These are phyloP conservation scores for Sebastes iracundus DNA, from an alignment of 2,797 vertebrate species.

Conservation along the genomic window DNA sequence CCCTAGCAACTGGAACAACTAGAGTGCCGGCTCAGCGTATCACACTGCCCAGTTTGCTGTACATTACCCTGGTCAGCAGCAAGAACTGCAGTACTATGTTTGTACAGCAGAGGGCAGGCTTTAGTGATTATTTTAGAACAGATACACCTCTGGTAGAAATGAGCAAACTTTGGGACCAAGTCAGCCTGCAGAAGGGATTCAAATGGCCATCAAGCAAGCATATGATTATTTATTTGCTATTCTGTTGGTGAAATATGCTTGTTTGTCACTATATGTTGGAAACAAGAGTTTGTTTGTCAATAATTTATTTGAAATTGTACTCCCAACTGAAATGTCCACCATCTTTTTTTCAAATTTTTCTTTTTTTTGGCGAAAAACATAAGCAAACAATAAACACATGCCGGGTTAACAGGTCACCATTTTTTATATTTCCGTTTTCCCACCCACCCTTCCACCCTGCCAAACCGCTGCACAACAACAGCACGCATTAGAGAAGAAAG, in stretches of 20 bases:
- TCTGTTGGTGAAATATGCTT: not conserved
- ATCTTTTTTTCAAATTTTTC: too few species aligned
- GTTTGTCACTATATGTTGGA: too few species aligned
- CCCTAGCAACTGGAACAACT: constrained; percentile 48
- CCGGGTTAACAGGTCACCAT: too few species aligned
- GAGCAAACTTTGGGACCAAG: not conserved
- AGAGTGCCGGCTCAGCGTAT: constrained; percentile 63
- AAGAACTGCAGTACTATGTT: constrained; percentile 12
- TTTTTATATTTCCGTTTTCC: too few species aligned
- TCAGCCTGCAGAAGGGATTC: not conserved
- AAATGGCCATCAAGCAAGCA: not conserved
- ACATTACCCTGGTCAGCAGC: not conserved
- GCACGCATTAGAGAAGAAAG: too few species aligned
- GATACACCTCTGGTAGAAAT: not conserved
- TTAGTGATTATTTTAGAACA: not conserved
- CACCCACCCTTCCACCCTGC: too few species aligned
- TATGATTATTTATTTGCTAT: not conserved
- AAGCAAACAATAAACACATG: too few species aligned
- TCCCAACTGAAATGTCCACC: too few species aligned
- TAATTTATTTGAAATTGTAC: too few species aligned
- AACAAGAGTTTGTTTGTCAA: too few species aligned
- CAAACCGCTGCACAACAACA: too few species aligned
- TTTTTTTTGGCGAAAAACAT: too few species aligned
- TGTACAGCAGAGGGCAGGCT: constrained; percentile 60
- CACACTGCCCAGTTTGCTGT: constrained; percentile 24